These are phyloP conservation scores for Lepetodrilus schrolli DNA, from an alignment of 2,888 invertebrate genomes.

Conservation along the genomic window DNA sequence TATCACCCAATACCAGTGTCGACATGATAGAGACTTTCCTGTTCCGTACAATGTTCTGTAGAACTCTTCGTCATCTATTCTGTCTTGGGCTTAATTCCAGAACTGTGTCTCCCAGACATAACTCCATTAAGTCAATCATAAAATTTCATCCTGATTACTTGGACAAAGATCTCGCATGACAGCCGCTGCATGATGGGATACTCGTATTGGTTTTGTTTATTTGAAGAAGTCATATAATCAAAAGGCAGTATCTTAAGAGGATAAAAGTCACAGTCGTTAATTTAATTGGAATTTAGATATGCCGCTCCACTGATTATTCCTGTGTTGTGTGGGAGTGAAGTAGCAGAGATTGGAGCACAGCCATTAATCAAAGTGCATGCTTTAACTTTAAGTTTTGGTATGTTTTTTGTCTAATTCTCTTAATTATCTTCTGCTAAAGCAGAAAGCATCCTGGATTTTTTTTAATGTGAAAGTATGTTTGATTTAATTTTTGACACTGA, in stretches of 20 bases:
- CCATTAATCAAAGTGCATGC: no score
- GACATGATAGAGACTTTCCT: neutral
- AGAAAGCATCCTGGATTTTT: no score
- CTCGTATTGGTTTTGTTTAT: neutral
- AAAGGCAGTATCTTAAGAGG: neutral
- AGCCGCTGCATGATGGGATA: neutral
- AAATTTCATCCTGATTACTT: conserved; percentile 16
- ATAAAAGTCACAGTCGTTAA: neutral
- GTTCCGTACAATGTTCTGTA: neutral
- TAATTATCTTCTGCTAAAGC: no score
- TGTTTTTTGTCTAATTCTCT: no score
- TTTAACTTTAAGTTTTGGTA: no score
- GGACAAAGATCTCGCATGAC: neutral
- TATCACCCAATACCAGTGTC: neutral
- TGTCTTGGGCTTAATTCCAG: neutral
- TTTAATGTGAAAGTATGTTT: no score
- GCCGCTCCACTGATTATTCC: neutral
- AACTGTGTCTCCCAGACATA: neutral
- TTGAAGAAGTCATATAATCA: neutral
- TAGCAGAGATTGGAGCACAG: neutral
- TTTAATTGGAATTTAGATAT: neutral
- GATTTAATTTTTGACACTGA: no score
- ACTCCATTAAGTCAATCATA: neutral
- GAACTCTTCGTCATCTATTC: no score
- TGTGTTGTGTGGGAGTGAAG: neutral